phyloP scores from a whole-genome alignment of 2,888 invertebrate genomes.

The Atherix ibis region DNA sequence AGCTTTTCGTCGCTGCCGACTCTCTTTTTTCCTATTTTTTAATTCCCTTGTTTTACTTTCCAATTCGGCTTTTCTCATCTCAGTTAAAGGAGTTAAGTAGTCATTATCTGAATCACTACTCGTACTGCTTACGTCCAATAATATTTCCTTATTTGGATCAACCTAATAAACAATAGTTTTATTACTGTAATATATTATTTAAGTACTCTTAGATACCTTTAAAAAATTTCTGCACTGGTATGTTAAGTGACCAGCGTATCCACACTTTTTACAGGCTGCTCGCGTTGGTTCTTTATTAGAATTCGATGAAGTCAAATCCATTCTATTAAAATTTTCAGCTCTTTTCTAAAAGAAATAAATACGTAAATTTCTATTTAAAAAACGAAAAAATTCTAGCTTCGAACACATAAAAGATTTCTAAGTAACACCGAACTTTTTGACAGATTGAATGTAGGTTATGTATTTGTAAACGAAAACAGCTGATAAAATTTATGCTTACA shows the following conservation, averaged over 20 bases:
- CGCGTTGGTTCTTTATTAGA: constrained; percentile 57
- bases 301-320: constrained; percentile 27
- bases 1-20: constrained; percentile 7
- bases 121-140: constrained; percentile 86
- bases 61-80: constrained; percentile 61
- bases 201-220: constrained; percentile 39
- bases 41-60: constrained; percentile 47
- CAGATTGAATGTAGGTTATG: too few species aligned
- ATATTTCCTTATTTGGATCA: constrained; percentile 83
- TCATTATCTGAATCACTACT: constrained; percentile 74
- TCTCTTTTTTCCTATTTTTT: constrained; percentile 8
- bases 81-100: constrained; percentile 69
- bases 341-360: too few species aligned
- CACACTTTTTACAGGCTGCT: constrained; percentile 87
- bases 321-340: constrained; percentile 14
- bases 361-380: too few species aligned
- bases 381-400: too few species aligned
- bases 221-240: constrained; percentile 93
- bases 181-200: background rate
- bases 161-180: constrained; percentile 34
- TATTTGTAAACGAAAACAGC: too few species aligned
- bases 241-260: constrained; percentile 89
- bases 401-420: too few species aligned
- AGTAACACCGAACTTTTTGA: too few species aligned
- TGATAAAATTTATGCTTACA: too few species aligned